Evolutionary conservation across 2,797 vertebrate species (phyloP), one percentile per base, ranked within the genome.

Genomic region (Sebastes hubbsi): DNA sequence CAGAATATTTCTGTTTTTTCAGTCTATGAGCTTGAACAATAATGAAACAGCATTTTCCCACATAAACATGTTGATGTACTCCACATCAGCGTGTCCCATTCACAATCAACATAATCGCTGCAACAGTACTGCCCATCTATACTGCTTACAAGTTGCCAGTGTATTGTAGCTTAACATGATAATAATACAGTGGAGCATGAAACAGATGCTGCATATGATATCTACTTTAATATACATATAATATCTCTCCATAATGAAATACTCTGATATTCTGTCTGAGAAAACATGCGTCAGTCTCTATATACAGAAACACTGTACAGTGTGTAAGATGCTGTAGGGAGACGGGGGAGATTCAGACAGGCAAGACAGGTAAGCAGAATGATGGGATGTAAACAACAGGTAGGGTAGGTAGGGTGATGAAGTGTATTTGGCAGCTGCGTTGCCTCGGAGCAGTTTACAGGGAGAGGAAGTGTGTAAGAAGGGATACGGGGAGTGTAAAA

Each of bases 231-330:
- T 92, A 88, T 87, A 90, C 80, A 89, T 69, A 65, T 80, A 88
- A 86, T 82, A 88, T 83, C 65, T 88, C 75, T 90, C 87, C 72
- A 86, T 89, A 86, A 90, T 92, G 86, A 93, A 92, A 92, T 89
- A 90, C 90, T 92, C 82, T 92, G 87, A 90, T 94, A 94, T 87
- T 90, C 79, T 85, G 89, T 88, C 86, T 81, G 87, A 85, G 90
- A 91, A 93, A 92, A 88, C 94, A 94, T 95, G 94, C 94, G 10
- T 89, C 77, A 88, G 71, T 90, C 83, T 90, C 81, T 94, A 93
- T 96, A 88, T 95, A 96, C 93, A 95, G 88, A 90, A 92, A 89
- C 89, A 93, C 87, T 93, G 81, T 92, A 93, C 91, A 93, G 75
- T 83, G 70, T 87, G 60, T 77, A 55, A 66, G 89, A 90, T 82